Evolutionary conservation across 2,797 vertebrate species (phyloP).

Genomic region (Lithobates pipiens): DNA sequence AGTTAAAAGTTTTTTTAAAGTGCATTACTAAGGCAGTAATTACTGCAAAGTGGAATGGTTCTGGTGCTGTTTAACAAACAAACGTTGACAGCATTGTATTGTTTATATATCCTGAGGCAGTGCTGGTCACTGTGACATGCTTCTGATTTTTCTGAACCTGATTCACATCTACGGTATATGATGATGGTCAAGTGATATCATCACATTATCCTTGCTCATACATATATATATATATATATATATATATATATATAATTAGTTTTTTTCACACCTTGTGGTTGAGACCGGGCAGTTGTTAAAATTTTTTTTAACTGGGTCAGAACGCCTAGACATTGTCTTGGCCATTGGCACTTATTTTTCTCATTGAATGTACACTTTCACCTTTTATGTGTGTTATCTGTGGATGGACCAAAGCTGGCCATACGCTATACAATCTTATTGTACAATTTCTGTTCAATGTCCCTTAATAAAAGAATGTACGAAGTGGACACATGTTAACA

Average conservation of each 20-base stretch:
- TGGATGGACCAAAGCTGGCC: too few species aligned
- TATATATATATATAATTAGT: neutral
- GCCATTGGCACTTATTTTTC: too few species aligned
- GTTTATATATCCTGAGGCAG: constrained; percentile 54
- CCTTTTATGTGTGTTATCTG: too few species aligned
- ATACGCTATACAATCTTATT: too few species aligned
- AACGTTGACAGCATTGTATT: constrained; percentile 23
- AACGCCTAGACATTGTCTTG: too few species aligned
- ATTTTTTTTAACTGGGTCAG: too few species aligned
- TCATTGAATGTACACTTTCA: too few species aligned
- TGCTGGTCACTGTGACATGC: constrained; percentile 31
- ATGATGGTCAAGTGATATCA: neutral
- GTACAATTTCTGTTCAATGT: too few species aligned
- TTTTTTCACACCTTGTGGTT: neutral
- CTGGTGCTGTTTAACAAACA: constrained; percentile 46
- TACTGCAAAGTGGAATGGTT: constrained; percentile 37
- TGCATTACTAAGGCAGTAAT: constrained; percentile 18
- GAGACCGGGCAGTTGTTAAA: too few species aligned
- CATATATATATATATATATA: too few species aligned
- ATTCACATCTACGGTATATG: constrained; percentile 4
- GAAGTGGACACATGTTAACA: too few species aligned
- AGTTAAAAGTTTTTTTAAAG: constrained; percentile 27
- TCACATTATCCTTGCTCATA: neutral
- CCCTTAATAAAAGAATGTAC: too few species aligned
- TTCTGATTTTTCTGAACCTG: neutral